Evolutionary conservation across 1,140 invertebrate species (phyloP).

Genomic region (Yoshiicerus persimilis): DNA sequence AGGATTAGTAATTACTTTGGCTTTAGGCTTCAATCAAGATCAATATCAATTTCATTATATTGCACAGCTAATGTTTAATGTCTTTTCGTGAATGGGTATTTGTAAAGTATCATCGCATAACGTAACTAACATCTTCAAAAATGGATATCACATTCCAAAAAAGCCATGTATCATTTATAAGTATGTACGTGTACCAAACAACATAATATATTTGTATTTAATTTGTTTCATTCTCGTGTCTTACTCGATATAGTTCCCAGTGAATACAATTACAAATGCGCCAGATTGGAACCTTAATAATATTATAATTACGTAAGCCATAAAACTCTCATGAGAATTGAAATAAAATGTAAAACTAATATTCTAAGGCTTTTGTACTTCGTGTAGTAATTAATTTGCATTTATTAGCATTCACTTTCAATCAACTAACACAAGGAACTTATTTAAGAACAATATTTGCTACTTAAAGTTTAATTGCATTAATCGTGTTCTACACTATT

Average conservation of each 20-base stretch:
- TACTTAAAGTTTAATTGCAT: too few species aligned
- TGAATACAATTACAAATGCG: background rate
- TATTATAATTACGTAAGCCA: background rate
- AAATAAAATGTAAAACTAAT: conserved; percentile 10
- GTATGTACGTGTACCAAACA: background rate
- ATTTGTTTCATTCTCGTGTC: conserved; percentile 4
- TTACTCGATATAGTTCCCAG: background rate
- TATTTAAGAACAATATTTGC: background rate
- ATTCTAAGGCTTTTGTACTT: background rate
- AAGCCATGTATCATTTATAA: conserved; percentile 10
- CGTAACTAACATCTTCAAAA: background rate
- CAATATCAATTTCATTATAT: background rate
- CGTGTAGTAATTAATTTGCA: background rate
- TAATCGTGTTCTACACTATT: too few species aligned
- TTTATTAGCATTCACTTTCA: background rate
- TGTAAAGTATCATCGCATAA: background rate
- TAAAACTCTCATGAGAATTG: background rate
- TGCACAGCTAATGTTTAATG: background rate
- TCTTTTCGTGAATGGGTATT: background rate
- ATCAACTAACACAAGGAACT: background rate
- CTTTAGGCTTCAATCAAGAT: background rate
- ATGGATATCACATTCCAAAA: conserved; percentile 10
- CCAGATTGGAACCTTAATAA: background rate
- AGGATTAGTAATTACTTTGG: background rate
- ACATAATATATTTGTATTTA: conserved; percentile 8